Evolutionary conservation across 2,888 invertebrate genomes (phyloP), one percentile per base, ranked within the genome.

Genomic region (Ommatoiulus sabulosus): DNA sequence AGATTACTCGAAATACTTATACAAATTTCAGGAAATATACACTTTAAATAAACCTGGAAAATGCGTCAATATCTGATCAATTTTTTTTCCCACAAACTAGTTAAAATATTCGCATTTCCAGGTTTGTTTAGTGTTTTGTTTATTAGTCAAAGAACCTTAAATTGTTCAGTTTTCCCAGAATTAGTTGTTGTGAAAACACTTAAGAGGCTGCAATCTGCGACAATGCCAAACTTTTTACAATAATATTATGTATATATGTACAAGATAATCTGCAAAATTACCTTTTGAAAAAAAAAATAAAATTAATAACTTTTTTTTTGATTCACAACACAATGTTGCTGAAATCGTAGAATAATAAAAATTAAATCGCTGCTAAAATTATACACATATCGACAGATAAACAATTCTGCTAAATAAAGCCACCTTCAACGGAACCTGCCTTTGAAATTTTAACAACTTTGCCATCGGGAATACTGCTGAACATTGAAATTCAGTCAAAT

Each of bases 221-320:
- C 52, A 52, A 52, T 52, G 15, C 52, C 52, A 52, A 52, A 12
- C 15, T 24, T 72, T 72, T 72, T 72, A 24, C 6, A 24, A 72
- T 24, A 72, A 8, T 6, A 5, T 24, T 72, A 24, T 72, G 20
- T 72, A 72, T 72, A 24, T 72, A 72, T 72, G 20, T 72, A 72
- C 72, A 72, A 72, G 20, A 72, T 72, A 72, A n/a, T 72, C 20
- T 72, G 72, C 72, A 72, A 72, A 72, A 20, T 24, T 20, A n/a
- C 57, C 63, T n/a, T 20, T 20, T 6, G 24, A 12, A 72, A 72
- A 24, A 72, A 35, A 72, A 72, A 72, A 72, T 72, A 72, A 20
- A 72, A 72, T 63, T n/a, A 63, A 48, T 0, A 7, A 52, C 15
- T 52, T 72, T 72, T 72, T 72, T 72, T 72, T 72, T 72, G 72